Conservation (phyloP, 2,797 vertebrate species). For the Gymnocypris eckloni region DNA sequence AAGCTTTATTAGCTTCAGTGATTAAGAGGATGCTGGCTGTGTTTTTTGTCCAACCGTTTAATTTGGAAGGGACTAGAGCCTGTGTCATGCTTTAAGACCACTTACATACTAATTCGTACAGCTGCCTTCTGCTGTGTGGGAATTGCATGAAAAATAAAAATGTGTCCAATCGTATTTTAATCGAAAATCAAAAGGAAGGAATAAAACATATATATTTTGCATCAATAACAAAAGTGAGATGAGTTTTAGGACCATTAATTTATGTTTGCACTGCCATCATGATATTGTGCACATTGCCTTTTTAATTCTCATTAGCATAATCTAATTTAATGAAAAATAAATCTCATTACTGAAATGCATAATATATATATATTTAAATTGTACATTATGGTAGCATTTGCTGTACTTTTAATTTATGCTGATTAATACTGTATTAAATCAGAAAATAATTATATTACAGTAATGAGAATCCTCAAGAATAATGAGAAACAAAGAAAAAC, state of each 20-base stretch:
- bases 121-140: background rate
- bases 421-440: background rate
- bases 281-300: background rate
- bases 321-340: background rate
- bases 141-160: background rate
- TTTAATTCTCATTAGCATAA: background rate
- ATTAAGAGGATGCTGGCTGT: constrained; percentile 15
- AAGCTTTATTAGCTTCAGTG: constrained; percentile 25
- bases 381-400: background rate
- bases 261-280: background rate
- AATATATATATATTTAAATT: background rate
- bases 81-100: background rate
- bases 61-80: background rate
- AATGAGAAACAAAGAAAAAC: background rate
- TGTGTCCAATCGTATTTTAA: background rate
- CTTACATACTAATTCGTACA: background rate
- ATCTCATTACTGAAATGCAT: background rate
- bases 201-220: background rate
- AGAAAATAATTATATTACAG: background rate
- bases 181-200: background rate
- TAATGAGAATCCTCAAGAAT: background rate
- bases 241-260: background rate
- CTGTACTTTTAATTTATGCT: background rate
- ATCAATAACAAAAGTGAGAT: background rate
- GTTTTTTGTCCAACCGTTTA: background rate